phyloP scores from a whole-genome alignment of 2,113 vertebrate species.

The Condylura cristata region DNA sequence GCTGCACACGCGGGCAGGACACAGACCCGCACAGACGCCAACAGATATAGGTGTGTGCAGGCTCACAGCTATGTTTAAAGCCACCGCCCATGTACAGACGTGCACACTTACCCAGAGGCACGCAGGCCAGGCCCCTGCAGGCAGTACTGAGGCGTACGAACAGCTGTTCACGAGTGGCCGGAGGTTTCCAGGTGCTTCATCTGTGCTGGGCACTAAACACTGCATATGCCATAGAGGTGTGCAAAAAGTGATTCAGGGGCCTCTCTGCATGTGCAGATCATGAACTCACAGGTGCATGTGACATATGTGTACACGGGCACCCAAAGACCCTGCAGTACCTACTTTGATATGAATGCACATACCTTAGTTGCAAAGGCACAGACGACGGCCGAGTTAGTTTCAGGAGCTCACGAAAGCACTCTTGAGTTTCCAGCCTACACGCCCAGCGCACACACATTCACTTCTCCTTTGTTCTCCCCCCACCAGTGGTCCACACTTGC shows the following conservation, averaged over 20 bases:
- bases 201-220: not conserved
- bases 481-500: not conserved
- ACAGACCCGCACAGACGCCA: accelerated
- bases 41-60: not conserved
- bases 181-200: not conserved
- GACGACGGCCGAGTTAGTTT: not conserved
- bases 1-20: accelerated
- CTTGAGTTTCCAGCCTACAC: not conserved
- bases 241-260: not conserved
- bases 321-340: not conserved
- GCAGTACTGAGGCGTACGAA: not conserved
- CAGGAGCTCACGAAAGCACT: not conserved
- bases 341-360: not conserved
- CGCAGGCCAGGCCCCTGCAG: not conserved
- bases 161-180: not conserved
- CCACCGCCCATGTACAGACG: not conserved
- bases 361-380: not conserved
- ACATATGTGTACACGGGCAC: accelerated
- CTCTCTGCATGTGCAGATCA: not conserved
- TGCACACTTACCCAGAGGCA: too few relatives aligned
- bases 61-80: not conserved
- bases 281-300: accelerated
- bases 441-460: not conserved
- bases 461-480: not conserved
- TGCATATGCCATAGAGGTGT: not conserved